Conservation (phyloP, 2,113 vertebrate genomes). For the Mesocricetus auratus region DNA sequence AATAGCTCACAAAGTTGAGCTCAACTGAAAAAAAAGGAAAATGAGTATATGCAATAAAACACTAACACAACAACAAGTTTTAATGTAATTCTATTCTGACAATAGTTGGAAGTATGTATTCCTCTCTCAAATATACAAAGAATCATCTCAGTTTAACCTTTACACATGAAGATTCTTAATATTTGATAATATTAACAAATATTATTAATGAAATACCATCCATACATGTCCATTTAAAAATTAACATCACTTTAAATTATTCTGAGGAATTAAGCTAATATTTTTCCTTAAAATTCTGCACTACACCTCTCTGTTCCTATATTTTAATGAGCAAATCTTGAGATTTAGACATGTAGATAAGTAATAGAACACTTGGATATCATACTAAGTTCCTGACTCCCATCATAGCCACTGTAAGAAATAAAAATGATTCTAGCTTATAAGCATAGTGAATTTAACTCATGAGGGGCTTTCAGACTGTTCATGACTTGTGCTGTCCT, state of each 20-base stretch:
- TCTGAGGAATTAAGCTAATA: background rate
- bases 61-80: background rate
- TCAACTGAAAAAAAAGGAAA: background rate
- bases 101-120: background rate
- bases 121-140: background rate
- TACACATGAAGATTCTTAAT: background rate
- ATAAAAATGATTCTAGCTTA: background rate
- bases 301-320: background rate
- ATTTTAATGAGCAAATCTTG: background rate
- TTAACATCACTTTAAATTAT: background rate
- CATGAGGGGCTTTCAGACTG: background rate
- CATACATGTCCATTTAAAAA: background rate
- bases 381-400: background rate
- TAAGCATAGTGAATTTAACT: background rate
- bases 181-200: background rate
- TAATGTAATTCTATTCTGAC: background rate
- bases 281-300: background rate
- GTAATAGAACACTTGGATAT: background rate
- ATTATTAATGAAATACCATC: background rate
- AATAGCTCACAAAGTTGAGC: background rate
- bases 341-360: background rate
- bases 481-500: background rate
- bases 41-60: background rate
- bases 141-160: background rate
- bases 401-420: background rate